Conservation (phyloP, 2,113 vertebrate genomes). For the Eleginops maclovinus region DNA sequence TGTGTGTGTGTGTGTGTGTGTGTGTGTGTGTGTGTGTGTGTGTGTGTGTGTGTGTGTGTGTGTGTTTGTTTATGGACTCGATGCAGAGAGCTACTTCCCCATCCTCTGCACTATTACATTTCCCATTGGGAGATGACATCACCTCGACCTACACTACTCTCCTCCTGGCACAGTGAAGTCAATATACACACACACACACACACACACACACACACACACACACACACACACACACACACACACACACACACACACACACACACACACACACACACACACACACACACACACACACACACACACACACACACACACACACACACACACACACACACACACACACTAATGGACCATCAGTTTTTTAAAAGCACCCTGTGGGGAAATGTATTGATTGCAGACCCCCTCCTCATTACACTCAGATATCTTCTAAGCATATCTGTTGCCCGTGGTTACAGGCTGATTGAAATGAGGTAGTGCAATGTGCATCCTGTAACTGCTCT, state of each 20-base stretch:
- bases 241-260: constrained; percentile 27
- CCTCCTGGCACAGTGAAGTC: constrained; percentile 15
- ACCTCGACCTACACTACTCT: constrained; percentile 18
- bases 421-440: constrained; percentile 50
- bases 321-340: constrained; percentile 17
- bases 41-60: constrained; percentile 2
- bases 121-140: constrained; percentile 59
- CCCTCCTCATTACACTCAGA: constrained; percentile 22
- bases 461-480: constrained; percentile 33
- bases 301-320: constrained; percentile 8
- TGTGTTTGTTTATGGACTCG: constrained; percentile 30
- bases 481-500: not conserved
- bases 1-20: constrained; percentile 1
- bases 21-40: constrained; percentile 23
- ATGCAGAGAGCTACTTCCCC: constrained; percentile 35
- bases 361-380: constrained; percentile 7
- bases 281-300: constrained; percentile 15
- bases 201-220: constrained; percentile 5
- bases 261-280: constrained; percentile 16
- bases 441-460: constrained; percentile 55
- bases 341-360: constrained; percentile 21
- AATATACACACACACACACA: constrained; percentile 17
- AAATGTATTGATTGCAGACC: constrained; percentile 60
- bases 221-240: not conserved
- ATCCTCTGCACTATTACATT: constrained; percentile 29